These are phyloP conservation scores for Apolygus lucorum DNA, from an alignment of 1,140 invertebrate species.

Conservation along the genomic window DNA sequence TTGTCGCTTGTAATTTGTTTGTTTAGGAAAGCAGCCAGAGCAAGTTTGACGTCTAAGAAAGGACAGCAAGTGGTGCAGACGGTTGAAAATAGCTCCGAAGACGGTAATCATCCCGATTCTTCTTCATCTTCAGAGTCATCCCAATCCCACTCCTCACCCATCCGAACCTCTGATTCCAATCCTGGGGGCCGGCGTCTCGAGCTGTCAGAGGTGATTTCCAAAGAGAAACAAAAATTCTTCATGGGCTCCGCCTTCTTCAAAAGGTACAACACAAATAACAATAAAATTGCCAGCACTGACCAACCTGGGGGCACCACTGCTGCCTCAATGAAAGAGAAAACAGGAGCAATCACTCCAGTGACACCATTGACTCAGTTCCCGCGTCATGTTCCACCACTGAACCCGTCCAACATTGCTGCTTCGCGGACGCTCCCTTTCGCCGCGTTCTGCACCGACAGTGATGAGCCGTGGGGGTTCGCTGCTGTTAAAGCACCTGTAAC, in stretches of 20 bases:
- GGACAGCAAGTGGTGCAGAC: constrained; percentile 38
- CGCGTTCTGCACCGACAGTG: constrained; percentile 37
- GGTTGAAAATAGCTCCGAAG: constrained; percentile 46
- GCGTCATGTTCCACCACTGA: constrained; percentile 23
- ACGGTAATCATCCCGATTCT: constrained; percentile 46
- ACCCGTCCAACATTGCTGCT: constrained; percentile 23
- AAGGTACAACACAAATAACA: constrained; percentile 5
- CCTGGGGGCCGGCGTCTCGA: constrained; percentile 40
- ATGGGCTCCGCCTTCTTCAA: constrained; percentile 60
- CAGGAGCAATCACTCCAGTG: constrained; percentile 28
- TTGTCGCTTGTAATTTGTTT: constrained; percentile 6
- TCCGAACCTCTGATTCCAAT: constrained; percentile 39
- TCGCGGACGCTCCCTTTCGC: constrained; percentile 34
- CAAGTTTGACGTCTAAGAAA: constrained; percentile 38
- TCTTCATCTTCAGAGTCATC: constrained; percentile 36
- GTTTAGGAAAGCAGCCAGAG: constrained; percentile 39
- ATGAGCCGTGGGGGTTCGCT: constrained; percentile 68
- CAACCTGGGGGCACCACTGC: constrained; percentile 12
- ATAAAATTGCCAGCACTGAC: constrained; percentile 14
- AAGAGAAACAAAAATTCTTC: constrained; percentile 80
- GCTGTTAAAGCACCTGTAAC: constrained; percentile 38
- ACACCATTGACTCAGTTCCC: constrained; percentile 35
- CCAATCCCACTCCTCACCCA: constrained; percentile 41
- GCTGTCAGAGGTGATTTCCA: constrained; percentile 59
- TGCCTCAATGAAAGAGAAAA: constrained; percentile 24